Base-by-base conservation (phyloP, 2,797 vertebrate species). In the Phoeniculus purpureus region DNA sequence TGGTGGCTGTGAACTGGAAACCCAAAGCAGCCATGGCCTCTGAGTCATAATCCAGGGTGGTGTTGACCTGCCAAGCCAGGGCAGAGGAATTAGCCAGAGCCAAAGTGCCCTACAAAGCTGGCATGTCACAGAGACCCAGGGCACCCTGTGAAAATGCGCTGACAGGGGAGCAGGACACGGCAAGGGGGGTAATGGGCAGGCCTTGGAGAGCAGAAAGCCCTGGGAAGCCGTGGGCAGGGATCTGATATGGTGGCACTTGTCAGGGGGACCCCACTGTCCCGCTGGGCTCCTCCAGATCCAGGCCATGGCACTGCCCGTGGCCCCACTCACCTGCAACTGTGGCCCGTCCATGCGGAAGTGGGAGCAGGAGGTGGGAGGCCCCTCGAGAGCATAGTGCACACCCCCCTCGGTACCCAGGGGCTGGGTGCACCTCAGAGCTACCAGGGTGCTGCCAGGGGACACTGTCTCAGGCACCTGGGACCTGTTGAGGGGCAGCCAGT, bases 21-120 rank as follows among this genome's bases (percentile, higher is more conserved):
- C 92, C 95, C 67, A 89, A 10, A 23, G 86, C 50, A 1, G 72
- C 97, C n/a, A 71, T 34, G 1, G 62, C 70, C 66, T 95, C 82
- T 0, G 81, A 85, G 50, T 98, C 98, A 1, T 97, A 98, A 83
- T 97, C 97, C 89, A 98, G 79, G 6, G 96, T 97, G 23, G 70
- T 16, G 54, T 98, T 98, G 66, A 98, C 94, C 98, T 98, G 70
- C 17, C 2, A 6, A 83, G 65, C 7, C 87, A 73, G 51, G 31
- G 52, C 9, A 0, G 27, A 12, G 37, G 43, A 4, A 5, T 89
- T 51, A 86, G 75, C 58, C 25, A 76, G 67, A 52, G 47, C 40
- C 1, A 1, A 52, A 43, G 8, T 22, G 10, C 54, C n/a, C 61
- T 27, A 54, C 61, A 78, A 23, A 48, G 43, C 43, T 1, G 3